Base-by-base conservation (phyloP, 2,797 vertebrate species). In the Momotus momota region DNA sequence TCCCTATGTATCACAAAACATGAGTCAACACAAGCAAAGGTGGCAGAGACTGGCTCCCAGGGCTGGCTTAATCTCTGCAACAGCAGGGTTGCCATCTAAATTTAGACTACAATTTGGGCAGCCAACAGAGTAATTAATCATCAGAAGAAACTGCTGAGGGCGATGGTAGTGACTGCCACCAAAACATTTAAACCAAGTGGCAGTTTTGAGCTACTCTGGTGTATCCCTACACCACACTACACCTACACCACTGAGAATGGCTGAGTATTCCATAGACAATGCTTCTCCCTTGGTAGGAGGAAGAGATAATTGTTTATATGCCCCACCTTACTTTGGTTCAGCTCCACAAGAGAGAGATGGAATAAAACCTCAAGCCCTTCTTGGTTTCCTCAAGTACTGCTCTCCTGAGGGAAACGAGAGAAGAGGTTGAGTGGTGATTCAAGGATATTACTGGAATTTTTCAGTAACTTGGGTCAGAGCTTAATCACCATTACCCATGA, bases 371-470 rank as follows among this genome's bases (percentile, higher is more conserved):
- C 33, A 55, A 46, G 26, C 14, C 14, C 13, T 80, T 73, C 54
- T 61, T 55, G 33, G 27, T 86, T 89, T 84, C 41, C 45, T 82
- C 46, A 79, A 9, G 20, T 29, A 14, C 26, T 72, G 41, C 38
- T 91, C 38, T 90, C 49, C 70, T 12, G 0, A 9, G 48, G 64
- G 43, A 75, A 92, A 0, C 0, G 1, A 40, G 41, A 81, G 35
- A 90, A 85, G 40, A 67, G 31, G 29, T 62, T 52, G 58, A 69
- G 15, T 21, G 4, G 19, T 81, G 80, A 92, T 84, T 88, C 95
- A 93, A 73, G 43, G 70, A 62, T 60, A 29, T 95, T 95, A 88
- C 80, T 62, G 86, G 92, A 96, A 95, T 75, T 88, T n/a, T 55
- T 79, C 54, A 38, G 62, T 48, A 83, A 58, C 35, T 23, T 75